Conservation (phyloP, 2,888 invertebrate species). For the Torymus tubicola region DNA sequence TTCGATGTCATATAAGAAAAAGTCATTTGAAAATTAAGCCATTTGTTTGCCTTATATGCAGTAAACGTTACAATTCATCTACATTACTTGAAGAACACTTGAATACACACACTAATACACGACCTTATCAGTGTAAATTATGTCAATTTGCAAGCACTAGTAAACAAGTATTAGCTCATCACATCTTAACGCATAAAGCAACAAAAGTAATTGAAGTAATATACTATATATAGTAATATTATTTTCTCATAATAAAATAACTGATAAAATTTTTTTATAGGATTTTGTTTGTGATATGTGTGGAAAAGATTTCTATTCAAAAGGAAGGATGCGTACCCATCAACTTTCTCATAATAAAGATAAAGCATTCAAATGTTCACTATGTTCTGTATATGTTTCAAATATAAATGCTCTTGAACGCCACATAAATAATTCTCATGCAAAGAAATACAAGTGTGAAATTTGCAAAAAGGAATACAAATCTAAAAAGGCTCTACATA, state of each 20-base stretch:
- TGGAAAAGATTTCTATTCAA: slow-evolving; percentile 67
- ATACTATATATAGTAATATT: background rate
- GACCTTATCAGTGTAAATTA: slow-evolving; percentile 65
- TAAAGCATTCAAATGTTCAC: slow-evolving; percentile 65
- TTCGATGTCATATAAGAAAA: slow-evolving; percentile 70
- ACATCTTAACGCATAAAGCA: slow-evolving; percentile 66
- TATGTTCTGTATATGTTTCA: slow-evolving; percentile 68
- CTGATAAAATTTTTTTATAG: slow-evolving; percentile 56
- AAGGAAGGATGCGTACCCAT: slow-evolving; percentile 68
- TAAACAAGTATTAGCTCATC: slow-evolving; percentile 68
- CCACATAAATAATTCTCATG: slow-evolving; percentile 66
- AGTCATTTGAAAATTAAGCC: slow-evolving; percentile 71
- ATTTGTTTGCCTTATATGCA: slow-evolving; percentile 65
- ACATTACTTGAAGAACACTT: slow-evolving; percentile 69
- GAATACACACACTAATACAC: slow-evolving; percentile 68
- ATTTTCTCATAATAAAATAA: slow-evolving; percentile 8
- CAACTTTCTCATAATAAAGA: slow-evolving; percentile 68
- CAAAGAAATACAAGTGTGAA: slow-evolving; percentile 66
- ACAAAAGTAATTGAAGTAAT: slow-evolving; percentile 62
- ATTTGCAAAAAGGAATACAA: slow-evolving; percentile 65
- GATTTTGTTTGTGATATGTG: slow-evolving; percentile 68
- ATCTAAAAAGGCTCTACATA: slow-evolving; percentile 68
- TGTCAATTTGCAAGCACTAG: slow-evolving; percentile 67
- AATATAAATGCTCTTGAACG: slow-evolving; percentile 63
- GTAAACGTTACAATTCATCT: slow-evolving; percentile 66